Conservation (phyloP, 2,113 vertebrate genomes). For the Canis aureus region DNA sequence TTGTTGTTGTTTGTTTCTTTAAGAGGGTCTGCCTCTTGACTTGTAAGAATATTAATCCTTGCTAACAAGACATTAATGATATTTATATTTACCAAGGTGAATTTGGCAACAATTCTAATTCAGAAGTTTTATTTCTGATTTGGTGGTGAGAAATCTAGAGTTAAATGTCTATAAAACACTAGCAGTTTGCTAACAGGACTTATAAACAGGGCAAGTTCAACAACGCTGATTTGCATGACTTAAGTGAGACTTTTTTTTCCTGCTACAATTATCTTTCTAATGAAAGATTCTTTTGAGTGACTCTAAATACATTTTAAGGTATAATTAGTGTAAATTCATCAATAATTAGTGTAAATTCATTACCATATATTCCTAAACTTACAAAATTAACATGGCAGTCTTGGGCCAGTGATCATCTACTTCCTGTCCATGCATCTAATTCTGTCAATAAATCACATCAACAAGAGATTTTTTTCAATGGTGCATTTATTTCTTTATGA, state of each 20-base stretch:
- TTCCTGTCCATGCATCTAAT: not conserved
- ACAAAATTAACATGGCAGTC: not conserved
- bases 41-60: not conserved
- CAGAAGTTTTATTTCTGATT: constrained; percentile 29
- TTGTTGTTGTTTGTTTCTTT: not conserved
- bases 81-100: constrained; percentile 10
- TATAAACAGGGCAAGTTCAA: constrained; percentile 13
- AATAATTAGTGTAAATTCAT: not conserved
- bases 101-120: constrained; percentile 26
- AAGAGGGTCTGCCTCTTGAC: not conserved
- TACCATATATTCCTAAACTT: not conserved
- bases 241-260: not conserved
- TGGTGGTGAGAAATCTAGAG: not conserved
- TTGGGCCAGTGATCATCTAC: not conserved
- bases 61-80: constrained; percentile 33
- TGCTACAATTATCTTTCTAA: constrained; percentile 22
- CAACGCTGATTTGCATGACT: constrained; percentile 4
- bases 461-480: not conserved
- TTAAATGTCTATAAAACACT: constrained; percentile 55
- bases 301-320: constrained; percentile 24
- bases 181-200: not conserved
- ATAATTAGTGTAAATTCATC: not conserved
- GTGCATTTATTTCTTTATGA: not conserved
- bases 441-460: not conserved
- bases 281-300: not conserved